Evolutionary conservation across 2,113 vertebrate genomes (phyloP), one percentile per base, ranked within the genome.

Genomic region (Muntiacus muntjak): DNA sequence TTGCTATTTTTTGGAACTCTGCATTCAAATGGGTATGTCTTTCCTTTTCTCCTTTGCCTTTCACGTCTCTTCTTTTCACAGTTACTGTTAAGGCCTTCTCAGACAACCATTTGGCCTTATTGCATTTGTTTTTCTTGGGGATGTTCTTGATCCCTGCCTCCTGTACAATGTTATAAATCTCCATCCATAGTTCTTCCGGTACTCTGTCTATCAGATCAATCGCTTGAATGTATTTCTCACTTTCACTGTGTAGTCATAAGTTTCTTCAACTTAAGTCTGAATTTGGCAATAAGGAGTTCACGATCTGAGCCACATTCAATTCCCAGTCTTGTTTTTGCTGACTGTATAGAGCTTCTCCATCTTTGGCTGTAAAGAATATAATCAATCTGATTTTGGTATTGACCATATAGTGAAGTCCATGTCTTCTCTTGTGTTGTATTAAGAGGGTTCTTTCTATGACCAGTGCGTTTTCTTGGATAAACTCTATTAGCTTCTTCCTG

Each of bases 321-420:
- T 50, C 12, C 47, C 12, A 0, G 62, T 64, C 7, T n/a, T 64
- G 15, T n/a, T 64, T 64, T n/a, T 0, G 0, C 30, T 64, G 30
- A n/a, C 15, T 64, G 16, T 64, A 64, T 64, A n/a, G 62, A 17
- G 7, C 16, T 64, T 64, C 30, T 64, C 33, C 62, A n/a, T n/a
- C 62, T 64, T n/a, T n/a, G 16, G 15, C 62, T 19, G 33, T 17
- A n/a, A 64, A 64, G 16, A 64, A 64, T 64, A 64, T n/a, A n/a
- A 64, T n/a, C 33, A 64, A n/a, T 64, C 62, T 19, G 7, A n/a
- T 64, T n/a, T 64, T 1, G 0, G 62, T 17, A n/a, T 64, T n/a
- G 62, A n/a, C 33, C 3, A 4, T n/a, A n/a, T n/a, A 64, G 7
- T 64, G 62, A 64, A 64, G 16, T 64, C 62, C 16, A n/a, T 17